Base-by-base conservation (phyloP, 2,888 invertebrate genomes). In the Ennomos erosarius region DNA sequence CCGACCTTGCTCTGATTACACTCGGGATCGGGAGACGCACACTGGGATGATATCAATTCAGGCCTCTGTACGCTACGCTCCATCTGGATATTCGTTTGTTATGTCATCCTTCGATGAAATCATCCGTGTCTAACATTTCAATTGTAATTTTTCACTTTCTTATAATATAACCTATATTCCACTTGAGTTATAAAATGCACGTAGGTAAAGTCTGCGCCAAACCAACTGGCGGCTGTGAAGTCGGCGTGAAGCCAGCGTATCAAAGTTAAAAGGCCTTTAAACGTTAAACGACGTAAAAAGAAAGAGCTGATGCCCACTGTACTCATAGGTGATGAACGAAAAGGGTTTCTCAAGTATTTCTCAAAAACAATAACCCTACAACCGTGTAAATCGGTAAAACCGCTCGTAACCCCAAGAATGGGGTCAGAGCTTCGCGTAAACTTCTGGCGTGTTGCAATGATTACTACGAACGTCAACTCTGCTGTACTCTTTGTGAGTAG, bases 1-100 rank as follows among this genome's bases (percentile, higher is more conserved):
- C 67, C 67, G 75, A 48, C 79, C 78, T 78, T 74, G 78, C 65
- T 68, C 77, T 68, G 53, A 50, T 55, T 58, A 52, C 59, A 44
- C 11, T 11, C 39, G 33, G 33, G 45, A 38, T 11, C 39, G 33
- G 33, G 45, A 38, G 35, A n/a, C 35, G 12, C 12, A 9, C n/a
- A 34, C 11, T 34, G 26, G 26, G 6, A 26, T 26, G 0, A 26
- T 26, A 26, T 26, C 26, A 26, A 26, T 26, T 26, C 26, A 26
- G 26, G 26, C 26, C 26, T 26, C 5, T 26, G 26, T 26, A 6
- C 26, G 26, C 26, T 10, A 13, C 13, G 10, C 11, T 11, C 10
- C 10, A 44, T 34, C 44, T 44, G 44, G 0, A 11, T 11, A 11
- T 44, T 44, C 11, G 33, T 42, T 43, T 26, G 26, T 26, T 26